Conservation (phyloP, 2,113 vertebrate genomes). For the Gallinago undulata region DNA sequence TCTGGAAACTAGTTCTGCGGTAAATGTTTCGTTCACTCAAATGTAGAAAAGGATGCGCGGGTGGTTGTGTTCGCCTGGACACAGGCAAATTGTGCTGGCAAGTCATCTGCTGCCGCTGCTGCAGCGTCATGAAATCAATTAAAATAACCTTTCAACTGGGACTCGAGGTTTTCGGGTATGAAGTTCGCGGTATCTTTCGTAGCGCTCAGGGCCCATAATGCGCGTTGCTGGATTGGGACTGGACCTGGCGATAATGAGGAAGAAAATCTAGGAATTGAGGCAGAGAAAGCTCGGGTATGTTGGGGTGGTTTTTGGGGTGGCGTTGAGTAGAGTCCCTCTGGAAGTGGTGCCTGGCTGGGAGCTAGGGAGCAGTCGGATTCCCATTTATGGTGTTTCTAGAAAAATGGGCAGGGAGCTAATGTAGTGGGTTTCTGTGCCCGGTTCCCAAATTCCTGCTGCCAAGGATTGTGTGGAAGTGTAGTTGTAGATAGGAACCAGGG, state of each 20-base stretch:
- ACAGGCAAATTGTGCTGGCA: neutral
- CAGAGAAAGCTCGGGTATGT: too few species aligned
- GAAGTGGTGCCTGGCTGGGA: neutral
- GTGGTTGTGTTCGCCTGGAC: neutral
- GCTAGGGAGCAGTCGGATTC: fast-evolving
- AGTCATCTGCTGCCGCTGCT: neutral
- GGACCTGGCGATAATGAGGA: neutral
- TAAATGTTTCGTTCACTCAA: neutral
- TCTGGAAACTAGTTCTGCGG: slow-evolving; percentile 28
- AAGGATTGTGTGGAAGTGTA: fast-evolving
- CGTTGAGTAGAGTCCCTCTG: fast-evolving
- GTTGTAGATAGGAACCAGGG: neutral
- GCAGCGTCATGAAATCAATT: fast-evolving
- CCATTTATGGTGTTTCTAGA: fast-evolving
- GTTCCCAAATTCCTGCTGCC: neutral
- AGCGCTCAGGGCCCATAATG: too few species aligned
- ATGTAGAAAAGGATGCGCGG: neutral
- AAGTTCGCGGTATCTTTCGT: fast-evolving
- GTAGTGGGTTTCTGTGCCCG: neutral
- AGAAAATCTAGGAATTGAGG: neutral
- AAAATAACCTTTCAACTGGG: neutral
- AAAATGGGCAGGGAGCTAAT: fast-evolving
- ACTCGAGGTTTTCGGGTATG: neutral
- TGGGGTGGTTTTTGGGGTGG: neutral
- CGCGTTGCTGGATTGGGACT: neutral